Conservation (phyloP, 2,888 invertebrate genomes). For the Gymnocheta viridis region DNA sequence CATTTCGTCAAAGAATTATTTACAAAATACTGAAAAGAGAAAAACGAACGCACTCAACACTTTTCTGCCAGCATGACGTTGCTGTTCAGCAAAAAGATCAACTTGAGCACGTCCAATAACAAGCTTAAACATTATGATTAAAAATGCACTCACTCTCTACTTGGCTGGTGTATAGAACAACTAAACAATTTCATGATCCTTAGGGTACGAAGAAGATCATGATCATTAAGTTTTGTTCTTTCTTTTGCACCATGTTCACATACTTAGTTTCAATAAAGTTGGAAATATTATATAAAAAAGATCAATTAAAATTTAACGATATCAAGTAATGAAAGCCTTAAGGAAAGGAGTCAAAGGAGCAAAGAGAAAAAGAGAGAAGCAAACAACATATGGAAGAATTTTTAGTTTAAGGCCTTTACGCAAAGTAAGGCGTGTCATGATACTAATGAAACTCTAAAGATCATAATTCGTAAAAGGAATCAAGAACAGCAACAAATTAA, state of each 20-base stretch:
- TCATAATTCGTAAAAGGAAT: slow-evolving; percentile 22
- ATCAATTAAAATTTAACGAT: slow-evolving; percentile 81
- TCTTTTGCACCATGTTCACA: slow-evolving; percentile 43
- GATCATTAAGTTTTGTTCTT: slow-evolving; percentile 40
- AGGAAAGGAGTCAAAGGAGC: neutral
- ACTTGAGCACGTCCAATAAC: slow-evolving; percentile 52
- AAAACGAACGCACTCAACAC: slow-evolving; percentile 42
- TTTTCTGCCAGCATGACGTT: slow-evolving; percentile 40
- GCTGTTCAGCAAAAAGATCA: slow-evolving; percentile 3
- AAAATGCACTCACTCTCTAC: slow-evolving; percentile 72
- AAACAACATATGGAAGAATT: slow-evolving; percentile 46
- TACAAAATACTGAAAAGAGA: slow-evolving; percentile 2
- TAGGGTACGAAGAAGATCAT: slow-evolving; percentile 49
- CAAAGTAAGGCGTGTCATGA: slow-evolving; percentile 60
- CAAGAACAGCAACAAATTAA: neutral
- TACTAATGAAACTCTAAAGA: slow-evolving; percentile 67
- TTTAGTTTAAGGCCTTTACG: slow-evolving; percentile 10
- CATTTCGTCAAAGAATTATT: slow-evolving; percentile 74
- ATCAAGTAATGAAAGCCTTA: slow-evolving; percentile 72
- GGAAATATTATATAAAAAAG: slow-evolving; percentile 68
- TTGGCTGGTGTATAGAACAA: slow-evolving; percentile 18
- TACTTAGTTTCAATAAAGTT: slow-evolving; percentile 62
- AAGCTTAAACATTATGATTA: slow-evolving; percentile 76
- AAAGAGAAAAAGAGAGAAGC: neutral
- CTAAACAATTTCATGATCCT: slow-evolving; percentile 61